Percentiles rank a stretch among this genome's conserved stretches.
These are phyloP conservation scores for Gnathonemus echidnorhynchus DNA, from an alignment of 2,113 vertebrate species.

Conservation along the genomic window DNA sequence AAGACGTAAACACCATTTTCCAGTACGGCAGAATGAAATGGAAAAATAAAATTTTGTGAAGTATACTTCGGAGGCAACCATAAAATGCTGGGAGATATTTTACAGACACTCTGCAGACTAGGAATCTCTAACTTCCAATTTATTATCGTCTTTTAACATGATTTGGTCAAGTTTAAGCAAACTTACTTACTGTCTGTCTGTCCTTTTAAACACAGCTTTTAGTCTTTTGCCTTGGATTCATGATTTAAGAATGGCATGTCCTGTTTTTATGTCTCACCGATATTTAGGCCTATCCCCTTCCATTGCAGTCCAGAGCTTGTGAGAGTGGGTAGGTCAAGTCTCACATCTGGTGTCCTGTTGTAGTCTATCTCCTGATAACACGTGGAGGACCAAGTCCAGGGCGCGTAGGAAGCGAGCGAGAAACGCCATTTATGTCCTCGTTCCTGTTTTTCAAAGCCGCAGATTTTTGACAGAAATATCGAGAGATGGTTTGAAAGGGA, in stretches of 20 bases:
- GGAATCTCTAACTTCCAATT: not conserved
- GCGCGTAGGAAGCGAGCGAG: not conserved
- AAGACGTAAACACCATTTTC: not conserved
- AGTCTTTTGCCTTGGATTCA: not conserved
- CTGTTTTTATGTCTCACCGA: not conserved
- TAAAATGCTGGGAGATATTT: not conserved
- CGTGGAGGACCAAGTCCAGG: conserved; percentile 53
- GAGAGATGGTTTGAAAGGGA: not conserved
- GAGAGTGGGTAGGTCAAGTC: conserved; percentile 38
- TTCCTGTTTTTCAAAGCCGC: not conserved
- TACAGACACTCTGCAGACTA: not conserved
- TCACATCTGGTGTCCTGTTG: conserved; percentile 58
- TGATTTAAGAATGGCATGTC: not conserved
- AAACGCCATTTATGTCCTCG: conserved; percentile 32
- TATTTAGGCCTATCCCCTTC: conserved; percentile 28
- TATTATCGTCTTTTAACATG: not conserved
- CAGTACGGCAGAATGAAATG: not conserved
- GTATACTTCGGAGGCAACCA: not conserved
- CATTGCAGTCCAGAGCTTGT: conserved; percentile 24
- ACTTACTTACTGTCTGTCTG: not conserved
- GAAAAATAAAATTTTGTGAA: not conserved
- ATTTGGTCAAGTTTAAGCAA: not conserved
- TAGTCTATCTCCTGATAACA: conserved; percentile 50
- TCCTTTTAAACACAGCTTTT: not conserved
- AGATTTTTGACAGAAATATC: not conserved